Evolutionary conservation across 1,140 invertebrate genomes (phyloP), one percentile per base, ranked within the genome.

Genomic region (Apis cerana): DNA sequence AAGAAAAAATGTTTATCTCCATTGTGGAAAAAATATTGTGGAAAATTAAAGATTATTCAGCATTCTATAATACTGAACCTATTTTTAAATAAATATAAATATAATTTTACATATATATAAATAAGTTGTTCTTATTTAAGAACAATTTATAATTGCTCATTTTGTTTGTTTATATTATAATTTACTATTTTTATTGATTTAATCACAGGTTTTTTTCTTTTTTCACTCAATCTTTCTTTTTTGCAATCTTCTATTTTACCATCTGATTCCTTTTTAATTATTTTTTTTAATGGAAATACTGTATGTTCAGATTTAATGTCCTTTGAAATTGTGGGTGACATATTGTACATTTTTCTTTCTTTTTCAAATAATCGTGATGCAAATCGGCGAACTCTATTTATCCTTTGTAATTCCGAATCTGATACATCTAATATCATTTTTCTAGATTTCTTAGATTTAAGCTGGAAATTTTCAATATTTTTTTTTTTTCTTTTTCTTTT

Each of bases 51-150:
- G 54, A n/a, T 23, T 56, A 76, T 76, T 65, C 50, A 54, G 5
- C 33, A 65, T 64, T 65, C 19, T 2, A 76, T 5, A 17, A 56
- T 77, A 77, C n/a, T 54, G 50, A 76, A 76, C 43, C 9, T 11
- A n/a, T 5, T 52, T 12, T 1, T 43, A 43, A 43, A 43, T 43
- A 62, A 58, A n/a, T 48, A 48, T 48, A n/a, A 59, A 48, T 74
- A 61, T 8, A 43, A 72, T 58, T 21, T 50, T n/a, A 62, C 43
- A 43, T 61, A 74, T 74, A 74, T 48, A 59, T 23, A 48, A 33
- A 74, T 48, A 50, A 17, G 50, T 43, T 43, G n/a, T 56, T 8
- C 5, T 1, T 1, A 58, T 58, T 15, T 72, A 33, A 58, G 59
- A 19, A 9, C 1, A 10, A n/a, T 19, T 27, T n/a, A 23, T 17